These are phyloP conservation scores for Cataglyphis rosenhaueri DNA, from an alignment of 2,888 invertebrate genomes.

Conservation along the genomic window DNA sequence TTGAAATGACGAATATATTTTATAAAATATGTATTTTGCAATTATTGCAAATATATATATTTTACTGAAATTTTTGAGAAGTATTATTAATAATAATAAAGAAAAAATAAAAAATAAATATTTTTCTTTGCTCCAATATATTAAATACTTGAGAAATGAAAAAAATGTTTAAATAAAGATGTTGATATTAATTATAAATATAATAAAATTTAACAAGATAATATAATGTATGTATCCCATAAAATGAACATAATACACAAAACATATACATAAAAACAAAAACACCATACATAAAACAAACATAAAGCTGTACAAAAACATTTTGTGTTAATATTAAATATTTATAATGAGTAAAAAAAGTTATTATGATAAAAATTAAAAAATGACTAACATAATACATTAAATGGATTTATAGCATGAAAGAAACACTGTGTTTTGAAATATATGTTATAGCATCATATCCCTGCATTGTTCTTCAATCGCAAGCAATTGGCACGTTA, in stretches of 20 bases:
- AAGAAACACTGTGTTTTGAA: constrained; percentile 40
- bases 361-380: background rate
- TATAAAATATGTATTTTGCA: background rate
- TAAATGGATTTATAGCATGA: constrained; percentile 45
- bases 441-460: constrained; percentile 56
- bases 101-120: constrained; percentile 26
- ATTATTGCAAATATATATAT: constrained; percentile 27
- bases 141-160: constrained; percentile 12
- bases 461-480: constrained; percentile 66
- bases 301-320: constrained; percentile 24
- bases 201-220: background rate
- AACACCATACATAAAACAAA: constrained; percentile 35
- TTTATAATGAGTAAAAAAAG: background rate
- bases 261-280: constrained; percentile 47
- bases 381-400: constrained; percentile 29
- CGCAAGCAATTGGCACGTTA: constrained; percentile 79
- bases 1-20: constrained; percentile 40
- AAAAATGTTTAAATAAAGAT: constrained; percentile 2
- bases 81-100: constrained; percentile 41
- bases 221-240: constrained; percentile 1
- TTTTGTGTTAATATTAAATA: constrained; percentile 7
- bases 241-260: constrained; percentile 46
- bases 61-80: background rate
- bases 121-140: background rate
- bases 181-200: background rate